A percentile compares a stretch with the other conserved stretches of the same genome.
Conservation (phyloP, 1,140 invertebrate species). For the Conus ventricosus region DNA sequence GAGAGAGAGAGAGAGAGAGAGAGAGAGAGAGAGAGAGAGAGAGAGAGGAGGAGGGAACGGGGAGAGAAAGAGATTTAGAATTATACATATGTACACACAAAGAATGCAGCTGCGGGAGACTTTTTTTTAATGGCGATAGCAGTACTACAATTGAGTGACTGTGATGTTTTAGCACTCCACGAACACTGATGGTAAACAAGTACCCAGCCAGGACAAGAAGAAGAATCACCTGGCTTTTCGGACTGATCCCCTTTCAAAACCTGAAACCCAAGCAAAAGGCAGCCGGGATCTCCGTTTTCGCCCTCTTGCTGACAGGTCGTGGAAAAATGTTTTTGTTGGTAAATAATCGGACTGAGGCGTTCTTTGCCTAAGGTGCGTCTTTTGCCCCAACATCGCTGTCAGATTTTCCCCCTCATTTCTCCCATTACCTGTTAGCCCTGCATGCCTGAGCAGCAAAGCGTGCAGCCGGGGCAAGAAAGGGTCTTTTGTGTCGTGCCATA, state of each 20-base stretch:
- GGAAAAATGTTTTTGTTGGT: slow-evolving; percentile 5
- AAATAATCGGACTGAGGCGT: slow-evolving; percentile 12
- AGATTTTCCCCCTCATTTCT: slow-evolving; percentile 23
- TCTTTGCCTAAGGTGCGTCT: slow-evolving; percentile 4
- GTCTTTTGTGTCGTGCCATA: background rate
- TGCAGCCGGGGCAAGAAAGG: background rate
- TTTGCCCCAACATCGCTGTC: slow-evolving; percentile 11
- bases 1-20: too few species aligned
- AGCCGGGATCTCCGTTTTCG: background rate
- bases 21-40: too few species aligned
- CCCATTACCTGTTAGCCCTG: background rate
- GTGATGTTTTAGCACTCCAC: background rate
- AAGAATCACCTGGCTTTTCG: background rate
- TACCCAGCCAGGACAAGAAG: slow-evolving; percentile 14
- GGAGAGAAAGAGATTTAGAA: too few species aligned
- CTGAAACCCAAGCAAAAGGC: background rate
- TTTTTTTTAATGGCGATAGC: too few species aligned
- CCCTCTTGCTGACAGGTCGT: slow-evolving; percentile 11
- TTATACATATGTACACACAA: too few species aligned
- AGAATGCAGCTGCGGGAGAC: too few species aligned
- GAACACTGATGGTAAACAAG: background rate
- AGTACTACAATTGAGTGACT: background rate
- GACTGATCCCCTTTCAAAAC: slow-evolving; percentile 11
- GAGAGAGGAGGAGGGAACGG: too few species aligned
- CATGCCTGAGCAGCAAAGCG: slow-evolving; percentile 26